phyloP scores from a whole-genome alignment of 2,113 vertebrate genomes.

The Passer montanus region DNA sequence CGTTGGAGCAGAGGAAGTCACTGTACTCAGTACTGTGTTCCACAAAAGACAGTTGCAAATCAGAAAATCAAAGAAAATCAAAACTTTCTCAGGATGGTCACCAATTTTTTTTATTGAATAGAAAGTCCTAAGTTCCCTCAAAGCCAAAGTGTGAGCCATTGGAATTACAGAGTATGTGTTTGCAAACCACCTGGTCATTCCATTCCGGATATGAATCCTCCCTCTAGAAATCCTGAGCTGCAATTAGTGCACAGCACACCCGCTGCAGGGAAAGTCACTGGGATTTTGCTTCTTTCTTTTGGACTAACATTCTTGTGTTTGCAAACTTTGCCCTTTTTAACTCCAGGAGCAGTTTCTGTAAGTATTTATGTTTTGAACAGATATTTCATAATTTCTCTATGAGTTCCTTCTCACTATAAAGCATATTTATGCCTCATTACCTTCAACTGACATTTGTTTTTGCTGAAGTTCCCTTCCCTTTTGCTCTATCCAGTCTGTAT shows the following conservation, averaged over 20 bases:
- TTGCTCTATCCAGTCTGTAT: neutral
- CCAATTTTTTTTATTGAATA: neutral
- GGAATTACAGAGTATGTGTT: neutral
- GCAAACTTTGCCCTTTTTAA: neutral
- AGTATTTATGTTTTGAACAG: neutral
- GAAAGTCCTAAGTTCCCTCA: neutral
- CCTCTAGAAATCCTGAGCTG: neutral
- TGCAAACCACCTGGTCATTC: rapidly evolving
- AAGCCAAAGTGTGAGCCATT: neutral
- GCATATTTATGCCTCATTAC: neutral
- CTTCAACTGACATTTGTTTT: neutral
- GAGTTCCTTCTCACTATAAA: neutral
- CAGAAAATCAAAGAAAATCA: neutral
- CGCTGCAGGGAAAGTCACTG: neutral
- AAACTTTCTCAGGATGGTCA: neutral
- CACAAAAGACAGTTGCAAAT: neutral
- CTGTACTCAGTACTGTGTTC: neutral
- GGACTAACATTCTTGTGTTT: neutral
- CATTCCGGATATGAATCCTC: neutral
- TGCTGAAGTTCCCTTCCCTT: neutral
- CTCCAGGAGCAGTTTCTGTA: neutral
- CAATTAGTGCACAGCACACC: neutral
- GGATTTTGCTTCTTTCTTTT: neutral
- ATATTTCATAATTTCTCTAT: neutral
- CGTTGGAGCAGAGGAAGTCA: neutral